phyloP scores from a whole-genome alignment of 1,140 invertebrate species.

The Pachypeltis micranthus region DNA sequence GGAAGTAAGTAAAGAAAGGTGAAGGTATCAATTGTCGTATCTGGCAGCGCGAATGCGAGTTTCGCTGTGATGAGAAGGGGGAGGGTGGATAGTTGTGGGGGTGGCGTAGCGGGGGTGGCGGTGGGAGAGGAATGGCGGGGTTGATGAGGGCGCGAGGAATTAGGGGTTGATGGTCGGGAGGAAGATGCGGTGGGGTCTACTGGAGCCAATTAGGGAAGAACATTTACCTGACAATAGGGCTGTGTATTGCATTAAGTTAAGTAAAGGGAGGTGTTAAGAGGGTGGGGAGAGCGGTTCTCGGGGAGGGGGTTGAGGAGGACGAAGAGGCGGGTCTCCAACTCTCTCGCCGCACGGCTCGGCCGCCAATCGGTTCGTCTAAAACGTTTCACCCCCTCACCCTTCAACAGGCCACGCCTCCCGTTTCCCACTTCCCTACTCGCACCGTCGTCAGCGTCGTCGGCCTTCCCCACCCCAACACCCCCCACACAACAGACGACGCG shows the following conservation, averaged over 20 bases:
- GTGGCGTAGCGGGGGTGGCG: no score
- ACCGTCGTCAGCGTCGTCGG: background rate
- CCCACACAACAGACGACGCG: background rate
- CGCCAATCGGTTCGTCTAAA: background rate
- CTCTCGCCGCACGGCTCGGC: background rate
- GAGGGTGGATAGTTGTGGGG: no score
- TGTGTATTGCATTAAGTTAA: conserved; percentile 18
- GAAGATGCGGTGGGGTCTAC: background rate
- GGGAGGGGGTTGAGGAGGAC: background rate
- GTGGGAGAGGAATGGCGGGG: background rate
- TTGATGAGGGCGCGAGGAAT: background rate
- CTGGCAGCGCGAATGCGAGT: no score
- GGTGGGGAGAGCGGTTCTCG: no score
- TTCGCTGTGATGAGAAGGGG: no score
- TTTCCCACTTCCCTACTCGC: background rate
- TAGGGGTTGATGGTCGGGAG: background rate
- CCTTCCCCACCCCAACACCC: background rate
- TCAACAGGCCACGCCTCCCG: background rate
- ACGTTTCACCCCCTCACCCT: background rate
- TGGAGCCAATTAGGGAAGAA: background rate
- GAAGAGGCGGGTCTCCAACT: background rate
- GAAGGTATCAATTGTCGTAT: no score
- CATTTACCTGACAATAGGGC: conserved; percentile 16
- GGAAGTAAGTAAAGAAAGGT: no score
- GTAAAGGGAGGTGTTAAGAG: conserved; percentile 10